These are phyloP conservation scores for Carduelis carduelis DNA, from an alignment of 2,797 vertebrate species.

Conservation along the genomic window DNA sequence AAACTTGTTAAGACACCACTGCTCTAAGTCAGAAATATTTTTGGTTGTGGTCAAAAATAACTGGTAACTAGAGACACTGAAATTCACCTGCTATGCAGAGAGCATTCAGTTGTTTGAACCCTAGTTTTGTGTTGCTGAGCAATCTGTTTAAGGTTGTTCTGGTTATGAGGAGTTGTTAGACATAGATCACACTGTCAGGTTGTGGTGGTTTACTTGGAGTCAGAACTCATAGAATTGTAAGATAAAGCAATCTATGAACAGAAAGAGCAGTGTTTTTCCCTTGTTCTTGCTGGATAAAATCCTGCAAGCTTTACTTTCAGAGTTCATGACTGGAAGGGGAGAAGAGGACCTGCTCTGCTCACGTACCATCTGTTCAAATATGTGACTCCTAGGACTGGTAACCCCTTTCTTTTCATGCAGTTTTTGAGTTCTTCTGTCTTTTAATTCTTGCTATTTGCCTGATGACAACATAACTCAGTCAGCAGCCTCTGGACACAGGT, in stretches of 20 bases:
- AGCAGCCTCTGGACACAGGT: fast-evolving
- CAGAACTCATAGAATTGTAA: not conserved
- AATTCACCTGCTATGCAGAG: not conserved
- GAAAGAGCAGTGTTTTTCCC: not conserved
- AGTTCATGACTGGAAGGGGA: not conserved
- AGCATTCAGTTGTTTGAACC: not conserved
- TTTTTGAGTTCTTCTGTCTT: not conserved
- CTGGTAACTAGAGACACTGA: not conserved
- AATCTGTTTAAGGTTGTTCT: not conserved
- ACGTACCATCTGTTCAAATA: not conserved
- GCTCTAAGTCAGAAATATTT: not conserved
- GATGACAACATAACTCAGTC: not conserved
- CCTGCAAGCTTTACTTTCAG: not conserved
- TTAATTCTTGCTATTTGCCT: not conserved
- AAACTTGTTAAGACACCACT: not conserved
- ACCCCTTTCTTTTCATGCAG: not conserved
- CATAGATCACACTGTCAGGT: not conserved
- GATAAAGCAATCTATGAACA: not conserved
- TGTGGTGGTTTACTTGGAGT: not conserved
- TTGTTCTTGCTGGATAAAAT: not conserved
- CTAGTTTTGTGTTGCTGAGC: not conserved
- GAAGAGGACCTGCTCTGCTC: not conserved
- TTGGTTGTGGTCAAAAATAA: not conserved
- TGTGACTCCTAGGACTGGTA: not conserved
- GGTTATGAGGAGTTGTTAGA: not conserved